Conservation (phyloP, 2,797 vertebrate species). For the Balearica regulorum region DNA sequence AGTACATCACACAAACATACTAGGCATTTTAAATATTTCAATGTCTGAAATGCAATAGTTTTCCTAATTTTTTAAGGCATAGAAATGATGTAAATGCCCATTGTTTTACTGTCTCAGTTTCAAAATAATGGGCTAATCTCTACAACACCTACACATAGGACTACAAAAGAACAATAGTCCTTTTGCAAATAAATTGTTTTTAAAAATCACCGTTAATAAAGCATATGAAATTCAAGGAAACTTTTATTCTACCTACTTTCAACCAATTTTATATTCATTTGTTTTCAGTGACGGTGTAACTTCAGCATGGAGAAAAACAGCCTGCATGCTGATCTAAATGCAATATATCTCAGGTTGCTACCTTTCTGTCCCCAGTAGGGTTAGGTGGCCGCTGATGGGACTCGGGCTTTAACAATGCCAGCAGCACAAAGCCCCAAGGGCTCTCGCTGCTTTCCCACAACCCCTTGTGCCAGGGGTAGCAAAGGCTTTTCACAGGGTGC, state of each 20-base stretch:
- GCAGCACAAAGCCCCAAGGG: slow-evolving; percentile 5
- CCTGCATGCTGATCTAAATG: not conserved
- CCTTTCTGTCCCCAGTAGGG: not conserved
- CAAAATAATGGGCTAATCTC: not conserved
- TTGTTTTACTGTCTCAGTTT: not conserved
- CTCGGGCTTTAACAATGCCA: not conserved
- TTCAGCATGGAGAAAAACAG: not conserved
- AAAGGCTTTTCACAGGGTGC: slow-evolving; percentile 34
- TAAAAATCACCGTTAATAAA: not conserved
- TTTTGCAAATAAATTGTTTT: not conserved
- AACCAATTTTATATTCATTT: not conserved
- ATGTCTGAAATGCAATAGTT: not conserved
- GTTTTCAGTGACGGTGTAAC: not conserved
- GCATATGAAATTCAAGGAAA: not conserved
- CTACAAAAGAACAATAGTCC: not conserved
- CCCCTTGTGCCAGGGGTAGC: not conserved
- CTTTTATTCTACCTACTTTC: not conserved
- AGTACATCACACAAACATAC: not conserved
- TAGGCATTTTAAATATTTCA: not conserved
- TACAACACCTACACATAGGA: not conserved
- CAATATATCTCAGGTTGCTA: not conserved
- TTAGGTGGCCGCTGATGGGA: not conserved
- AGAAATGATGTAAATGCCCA: not conserved
- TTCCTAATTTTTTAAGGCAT: not conserved
- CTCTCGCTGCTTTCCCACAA: slow-evolving; percentile 54